A percentile compares a stretch with the other conserved stretches of the same genome.
These are phyloP conservation scores for Heteronetta atricapilla DNA, from an alignment of 2,113 vertebrate species.

Conservation along the genomic window DNA sequence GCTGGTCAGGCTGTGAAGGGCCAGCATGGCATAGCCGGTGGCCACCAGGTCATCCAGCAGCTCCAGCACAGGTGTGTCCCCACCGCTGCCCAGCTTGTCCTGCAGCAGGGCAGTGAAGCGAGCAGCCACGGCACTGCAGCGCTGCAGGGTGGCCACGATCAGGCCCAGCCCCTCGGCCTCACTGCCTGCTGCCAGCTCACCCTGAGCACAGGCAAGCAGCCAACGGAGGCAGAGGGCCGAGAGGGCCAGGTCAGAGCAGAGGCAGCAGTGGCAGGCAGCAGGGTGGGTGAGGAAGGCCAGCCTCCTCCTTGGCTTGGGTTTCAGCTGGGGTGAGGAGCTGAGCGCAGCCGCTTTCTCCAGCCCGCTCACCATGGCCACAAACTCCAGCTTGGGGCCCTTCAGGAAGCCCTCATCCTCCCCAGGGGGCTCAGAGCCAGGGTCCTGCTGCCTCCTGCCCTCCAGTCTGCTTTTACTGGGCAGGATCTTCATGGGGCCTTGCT, in stretches of 20 bases:
- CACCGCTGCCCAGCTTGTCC: not conserved
- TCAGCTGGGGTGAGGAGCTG: conserved; percentile 78
- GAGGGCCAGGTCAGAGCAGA: conserved; percentile 83
- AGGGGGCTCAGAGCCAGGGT: not conserved
- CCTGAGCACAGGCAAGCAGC: conserved; percentile 75
- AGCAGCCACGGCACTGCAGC: conserved; percentile 50
- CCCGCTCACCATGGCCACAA: conserved; percentile 57
- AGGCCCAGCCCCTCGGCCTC: conserved; percentile 58
- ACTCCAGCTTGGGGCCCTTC: conserved; percentile 59
- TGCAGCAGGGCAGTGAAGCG: not conserved
- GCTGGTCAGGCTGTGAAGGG: conserved; percentile 62
- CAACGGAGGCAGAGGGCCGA: conserved; percentile 81
- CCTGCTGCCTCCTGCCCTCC: not conserved
- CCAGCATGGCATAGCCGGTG: conserved; percentile 76
- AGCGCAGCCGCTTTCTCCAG: not conserved
- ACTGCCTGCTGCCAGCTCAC: conserved; percentile 34
- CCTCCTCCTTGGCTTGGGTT: conserved; percentile 41
- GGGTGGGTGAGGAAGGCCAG: conserved; percentile 80
- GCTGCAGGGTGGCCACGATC: conserved; percentile 61
- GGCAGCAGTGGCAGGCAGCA: conserved; percentile 74
- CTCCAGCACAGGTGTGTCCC: not conserved
- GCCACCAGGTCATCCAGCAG: conserved; percentile 79
- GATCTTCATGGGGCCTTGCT: conserved; percentile 69
- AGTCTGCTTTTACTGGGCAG: conserved; percentile 79
- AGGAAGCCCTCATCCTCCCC: conserved; percentile 76